A percentile compares a stretch with the other conserved stretches of the same genome.
Conservation (phyloP, 2,888 invertebrate genomes). For the Heteromurus nitidus region DNA sequence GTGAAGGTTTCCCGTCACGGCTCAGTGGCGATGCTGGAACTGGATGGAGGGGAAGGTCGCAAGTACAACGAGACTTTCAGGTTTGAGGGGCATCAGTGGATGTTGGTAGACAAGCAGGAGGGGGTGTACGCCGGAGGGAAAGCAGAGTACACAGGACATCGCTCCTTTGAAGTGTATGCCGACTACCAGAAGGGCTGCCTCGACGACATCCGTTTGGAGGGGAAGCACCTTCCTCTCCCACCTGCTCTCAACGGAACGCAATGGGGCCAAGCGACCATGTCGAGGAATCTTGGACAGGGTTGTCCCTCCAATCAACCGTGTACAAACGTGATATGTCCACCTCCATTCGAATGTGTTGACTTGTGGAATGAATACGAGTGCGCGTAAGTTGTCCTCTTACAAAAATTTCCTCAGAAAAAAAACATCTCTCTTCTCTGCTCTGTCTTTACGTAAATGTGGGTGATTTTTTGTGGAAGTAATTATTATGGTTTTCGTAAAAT, state of each 20-base stretch:
- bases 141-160: conserved; percentile 94
- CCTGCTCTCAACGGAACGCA: conserved; percentile 96
- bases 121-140: conserved; percentile 95
- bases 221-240: conserved; percentile 94
- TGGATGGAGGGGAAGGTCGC: conserved; percentile 96
- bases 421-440: too few relatives aligned
- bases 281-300: conserved; percentile 86
- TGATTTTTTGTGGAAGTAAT: too few relatives aligned
- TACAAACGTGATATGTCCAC: conserved; percentile 93
- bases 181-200: conserved; percentile 93
- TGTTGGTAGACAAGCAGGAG: conserved; percentile 94
- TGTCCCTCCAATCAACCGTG: conserved; percentile 97
- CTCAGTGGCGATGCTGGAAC: conserved; percentile 84
- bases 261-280: conserved; percentile 97
- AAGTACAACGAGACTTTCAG: conserved; percentile 94
- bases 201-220: conserved; percentile 91
- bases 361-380: conserved; percentile 99
- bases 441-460: too few relatives aligned
- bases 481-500: too few relatives aligned
- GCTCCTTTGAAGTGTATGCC: conserved; percentile 95
- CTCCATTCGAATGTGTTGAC: conserved; percentile 95
- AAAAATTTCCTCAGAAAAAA: too few relatives aligned
- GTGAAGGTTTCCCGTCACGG: conserved; percentile 79
- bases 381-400: conserved; percentile 94
- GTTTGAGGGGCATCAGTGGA: conserved; percentile 93